phyloP scores from a whole-genome alignment of 1,140 invertebrate species.

The Oncopodura yosiiana region DNA sequence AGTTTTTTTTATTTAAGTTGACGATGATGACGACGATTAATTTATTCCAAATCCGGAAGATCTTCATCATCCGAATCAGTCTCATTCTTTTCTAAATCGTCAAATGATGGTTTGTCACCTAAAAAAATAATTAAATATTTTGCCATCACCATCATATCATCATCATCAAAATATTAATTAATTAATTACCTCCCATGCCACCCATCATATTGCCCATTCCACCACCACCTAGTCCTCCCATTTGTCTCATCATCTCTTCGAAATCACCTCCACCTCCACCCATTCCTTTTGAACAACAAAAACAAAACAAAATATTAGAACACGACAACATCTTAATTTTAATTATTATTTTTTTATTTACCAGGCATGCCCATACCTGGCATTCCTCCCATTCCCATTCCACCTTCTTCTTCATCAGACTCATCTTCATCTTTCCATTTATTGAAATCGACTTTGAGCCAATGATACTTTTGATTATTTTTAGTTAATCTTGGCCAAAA shows the following conservation, averaged over 20 bases:
- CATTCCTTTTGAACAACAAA: no score
- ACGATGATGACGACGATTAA: conserved; percentile 15
- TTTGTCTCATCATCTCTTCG: conserved; percentile 53
- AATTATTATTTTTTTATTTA: no score
- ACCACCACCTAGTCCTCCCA: conserved; percentile 45
- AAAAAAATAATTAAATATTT: background rate
- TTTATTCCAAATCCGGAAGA: conserved; percentile 48
- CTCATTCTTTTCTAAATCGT: conserved; percentile 43
- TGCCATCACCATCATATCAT: background rate
- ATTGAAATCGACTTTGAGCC: conserved; percentile 93
- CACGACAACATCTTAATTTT: no score
- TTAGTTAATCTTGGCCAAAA: conserved; percentile 67
- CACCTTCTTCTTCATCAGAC: conserved; percentile 52
- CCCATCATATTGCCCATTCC: conserved; percentile 34
- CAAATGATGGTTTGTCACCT: conserved; percentile 42
- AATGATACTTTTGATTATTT: conserved; percentile 82
- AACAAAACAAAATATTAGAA: no score
- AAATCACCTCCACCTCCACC: conserved; percentile 42
- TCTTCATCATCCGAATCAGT: conserved; percentile 50
- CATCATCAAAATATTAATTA: no score
- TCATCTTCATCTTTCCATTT: conserved; percentile 95
- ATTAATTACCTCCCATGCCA: conserved; percentile 25
- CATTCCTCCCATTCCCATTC: conserved; percentile 31
- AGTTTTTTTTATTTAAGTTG: background rate
- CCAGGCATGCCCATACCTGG: conserved; percentile 23